These are phyloP conservation scores for Campylomormyrus numenius DNA, from an alignment of 2,113 vertebrate genomes.

Conservation along the genomic window DNA sequence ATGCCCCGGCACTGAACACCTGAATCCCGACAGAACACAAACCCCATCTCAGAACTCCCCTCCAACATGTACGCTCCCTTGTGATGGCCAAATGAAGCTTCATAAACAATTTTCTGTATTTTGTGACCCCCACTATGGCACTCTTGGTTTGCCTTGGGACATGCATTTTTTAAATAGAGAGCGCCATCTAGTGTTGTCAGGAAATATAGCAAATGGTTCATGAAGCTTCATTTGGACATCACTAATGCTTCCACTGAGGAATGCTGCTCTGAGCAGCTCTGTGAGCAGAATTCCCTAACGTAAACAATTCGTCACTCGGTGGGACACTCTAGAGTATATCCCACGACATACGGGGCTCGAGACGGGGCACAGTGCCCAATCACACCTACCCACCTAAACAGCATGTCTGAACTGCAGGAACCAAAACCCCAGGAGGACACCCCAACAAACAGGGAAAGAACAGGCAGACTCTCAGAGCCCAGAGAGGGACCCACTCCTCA, in stretches of 20 bases:
- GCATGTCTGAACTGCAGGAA: background rate
- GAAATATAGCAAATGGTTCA: too few relatives aligned
- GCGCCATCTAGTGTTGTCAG: too few relatives aligned
- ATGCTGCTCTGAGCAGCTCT: background rate
- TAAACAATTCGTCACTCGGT: background rate
- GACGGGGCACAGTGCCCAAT: background rate
- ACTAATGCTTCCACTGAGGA: background rate
- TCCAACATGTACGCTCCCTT: background rate
- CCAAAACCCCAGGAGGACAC: background rate
- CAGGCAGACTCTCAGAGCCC: background rate
- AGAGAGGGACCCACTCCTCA: background rate
- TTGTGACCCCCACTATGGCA: too few relatives aligned
- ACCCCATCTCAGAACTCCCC: background rate
- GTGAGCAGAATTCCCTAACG: background rate
- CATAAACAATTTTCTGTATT: too few relatives aligned
- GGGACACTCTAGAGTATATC: background rate
- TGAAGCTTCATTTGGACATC: too few relatives aligned
- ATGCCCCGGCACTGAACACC: constrained; percentile 48
- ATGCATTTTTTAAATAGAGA: too few relatives aligned
- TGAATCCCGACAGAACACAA: constrained; percentile 5
- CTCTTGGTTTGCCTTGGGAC: too few relatives aligned
- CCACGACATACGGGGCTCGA: background rate
- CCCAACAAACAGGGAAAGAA: background rate
- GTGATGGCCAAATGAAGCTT: too few relatives aligned
- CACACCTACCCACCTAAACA: background rate